These are phyloP conservation scores for Melanostoma mellinum DNA, from an alignment of 2,888 invertebrate genomes.

Conservation along the genomic window DNA sequence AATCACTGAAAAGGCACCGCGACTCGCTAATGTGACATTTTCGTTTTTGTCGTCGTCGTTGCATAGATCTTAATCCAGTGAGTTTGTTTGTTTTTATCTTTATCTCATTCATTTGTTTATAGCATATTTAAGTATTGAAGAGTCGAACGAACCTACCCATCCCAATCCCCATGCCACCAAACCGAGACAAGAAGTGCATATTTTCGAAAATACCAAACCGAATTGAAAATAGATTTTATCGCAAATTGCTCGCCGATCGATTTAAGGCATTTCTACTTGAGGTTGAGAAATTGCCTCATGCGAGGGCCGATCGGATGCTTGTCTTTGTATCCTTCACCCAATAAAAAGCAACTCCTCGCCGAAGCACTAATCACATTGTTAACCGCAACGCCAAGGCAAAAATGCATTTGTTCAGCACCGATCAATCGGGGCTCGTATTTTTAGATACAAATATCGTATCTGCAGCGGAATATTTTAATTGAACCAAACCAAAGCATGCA, in stretches of 20 bases:
- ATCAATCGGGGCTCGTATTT: constrained; percentile 69
- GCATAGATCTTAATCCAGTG: constrained; percentile 61
- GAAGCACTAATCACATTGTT: constrained; percentile 70
- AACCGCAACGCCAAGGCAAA: constrained; percentile 38
- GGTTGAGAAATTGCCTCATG: constrained; percentile 33
- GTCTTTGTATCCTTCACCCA: constrained; percentile 54
- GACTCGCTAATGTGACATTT: constrained; percentile 60
- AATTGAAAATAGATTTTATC: constrained; percentile 71
- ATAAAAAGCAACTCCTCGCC: constrained; percentile 74
- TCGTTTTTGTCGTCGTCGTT: constrained; percentile 18
- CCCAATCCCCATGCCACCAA: neutral
- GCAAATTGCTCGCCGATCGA: constrained; percentile 68
- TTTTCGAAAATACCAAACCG: constrained; percentile 60
- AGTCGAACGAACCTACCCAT: neutral
- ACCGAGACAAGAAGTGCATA: constrained; percentile 10
- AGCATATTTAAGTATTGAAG: constrained; percentile 16
- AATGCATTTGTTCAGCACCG: constrained; percentile 65
- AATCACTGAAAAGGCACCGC: constrained; percentile 64
- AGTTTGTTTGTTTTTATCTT: constrained; percentile 45
- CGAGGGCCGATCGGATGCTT: constrained; percentile 23
- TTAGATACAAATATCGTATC: constrained; percentile 68
- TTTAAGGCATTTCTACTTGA: constrained; percentile 60
- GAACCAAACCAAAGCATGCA: constrained; percentile 38
- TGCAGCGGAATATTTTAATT: constrained; percentile 62
- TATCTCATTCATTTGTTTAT: constrained; percentile 26